phyloP scores from a whole-genome alignment of 2,797 vertebrate genomes.

The Muscicapa striata region DNA sequence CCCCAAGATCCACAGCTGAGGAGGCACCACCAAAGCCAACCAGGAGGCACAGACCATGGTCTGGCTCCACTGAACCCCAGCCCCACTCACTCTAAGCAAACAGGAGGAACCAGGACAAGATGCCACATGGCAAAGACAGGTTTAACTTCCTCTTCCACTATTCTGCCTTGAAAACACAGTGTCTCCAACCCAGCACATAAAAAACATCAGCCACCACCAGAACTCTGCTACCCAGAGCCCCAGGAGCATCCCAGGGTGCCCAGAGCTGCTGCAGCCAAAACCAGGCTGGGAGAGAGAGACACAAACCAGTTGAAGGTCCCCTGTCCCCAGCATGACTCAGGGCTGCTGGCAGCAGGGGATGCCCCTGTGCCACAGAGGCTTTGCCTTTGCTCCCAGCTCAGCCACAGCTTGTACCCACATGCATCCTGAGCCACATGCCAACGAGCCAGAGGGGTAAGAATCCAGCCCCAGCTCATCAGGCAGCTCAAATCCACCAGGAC shows the following conservation, averaged over 20 bases:
- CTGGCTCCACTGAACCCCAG: rapidly evolving
- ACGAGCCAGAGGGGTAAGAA: neutral
- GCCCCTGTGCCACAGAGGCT: neutral
- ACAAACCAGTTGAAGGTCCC: neutral
- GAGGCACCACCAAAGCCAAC: neutral
- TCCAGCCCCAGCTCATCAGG: neutral
- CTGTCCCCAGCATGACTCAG: rapidly evolving
- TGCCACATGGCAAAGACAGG: neutral
- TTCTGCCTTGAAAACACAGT: rapidly evolving
- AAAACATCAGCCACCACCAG: neutral
- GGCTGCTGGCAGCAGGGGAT: neutral
- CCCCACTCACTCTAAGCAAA: neutral
- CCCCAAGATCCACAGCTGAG: neutral
- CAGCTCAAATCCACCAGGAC: conserved; percentile 11
- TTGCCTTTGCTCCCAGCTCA: neutral
- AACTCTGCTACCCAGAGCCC: rapidly evolving
- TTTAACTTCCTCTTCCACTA: neutral
- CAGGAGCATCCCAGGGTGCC: neutral
- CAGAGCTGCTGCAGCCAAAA: neutral
- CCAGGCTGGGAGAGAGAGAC: too few relatives aligned
- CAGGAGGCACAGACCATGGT: rapidly evolving
- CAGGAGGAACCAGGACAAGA: neutral
- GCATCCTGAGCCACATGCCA: neutral
- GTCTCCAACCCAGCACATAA: neutral
- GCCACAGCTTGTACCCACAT: neutral